Base-by-base conservation (phyloP, 1,140 invertebrate genomes). In the Drosophila pallidifrons region DNA sequence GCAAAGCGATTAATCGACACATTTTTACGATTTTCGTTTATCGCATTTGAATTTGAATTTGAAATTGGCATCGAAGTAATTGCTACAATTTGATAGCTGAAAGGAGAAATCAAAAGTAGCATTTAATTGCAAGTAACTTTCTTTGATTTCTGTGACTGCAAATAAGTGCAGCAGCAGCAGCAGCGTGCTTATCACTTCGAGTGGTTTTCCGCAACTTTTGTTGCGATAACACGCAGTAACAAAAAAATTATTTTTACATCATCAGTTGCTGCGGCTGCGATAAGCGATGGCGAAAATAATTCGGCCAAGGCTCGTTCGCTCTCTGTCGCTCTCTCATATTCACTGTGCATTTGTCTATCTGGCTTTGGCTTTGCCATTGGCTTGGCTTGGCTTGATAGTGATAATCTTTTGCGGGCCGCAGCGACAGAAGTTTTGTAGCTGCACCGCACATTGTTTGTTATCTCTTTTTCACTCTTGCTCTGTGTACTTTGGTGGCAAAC, bases 391-490 rank as follows among this genome's bases (percentile, higher is more conserved):
- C 32, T 68, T 58, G 25, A 55, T 71, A 59, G 46, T 30, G 79
- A 82, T 86, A 77, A 88, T 87, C 82, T 77, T 76, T 65, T 75
- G 72, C 35, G 59, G 72, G 32, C 55, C 58, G 32, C n/a, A 35
- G 30, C 38, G 57, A 81, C 7, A 38, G 35, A 10, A 38, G 76
- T 65, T 85, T 82, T 86, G 71, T 71, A 69, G 85, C 79, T 75
- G 79, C 79, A 76, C 59, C 66, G 59, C 73, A 64, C 67, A 71
- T 75, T 75, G 76, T 87, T 86, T 86, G 82, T 77, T 87, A 86
- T 86, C 82, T 87, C 75, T 64, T 64, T 28, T 38, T 10, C 2
- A 38, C 66, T 25, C 28, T 78, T 80, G 64, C 41, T 58, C 49
- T 38, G 43, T 41, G 20, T 59, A 55, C 58, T 55, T 57, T 46